Percentiles rank a stretch among this genome's conserved stretches.
phyloP scores from a whole-genome alignment of 2,113 vertebrate species.

The Monopterus albus region DNA sequence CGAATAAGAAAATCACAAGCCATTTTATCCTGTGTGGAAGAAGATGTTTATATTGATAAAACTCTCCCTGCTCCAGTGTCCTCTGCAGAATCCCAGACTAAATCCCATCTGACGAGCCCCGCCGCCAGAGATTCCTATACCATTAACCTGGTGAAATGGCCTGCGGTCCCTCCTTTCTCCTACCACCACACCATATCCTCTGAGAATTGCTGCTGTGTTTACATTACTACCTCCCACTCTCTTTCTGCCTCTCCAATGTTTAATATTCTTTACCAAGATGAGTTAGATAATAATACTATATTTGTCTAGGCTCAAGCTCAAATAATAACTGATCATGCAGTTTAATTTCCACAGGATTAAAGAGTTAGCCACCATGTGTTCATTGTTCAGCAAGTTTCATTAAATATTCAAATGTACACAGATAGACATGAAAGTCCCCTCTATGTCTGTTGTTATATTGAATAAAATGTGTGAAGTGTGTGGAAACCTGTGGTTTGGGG shows the following conservation, averaged over 20 bases:
- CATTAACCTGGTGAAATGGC: conserved; percentile 60
- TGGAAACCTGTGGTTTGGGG: conserved; percentile 6
- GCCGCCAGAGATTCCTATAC: conserved; percentile 62
- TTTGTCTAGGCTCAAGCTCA: conserved; percentile 6
- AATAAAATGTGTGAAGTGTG: neutral
- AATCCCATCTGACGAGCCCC: conserved; percentile 41
- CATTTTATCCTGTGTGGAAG: neutral
- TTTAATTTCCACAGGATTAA: conserved; percentile 6
- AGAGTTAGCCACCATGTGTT: conserved; percentile 1
- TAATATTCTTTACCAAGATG: conserved; percentile 23
- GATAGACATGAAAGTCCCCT: neutral
- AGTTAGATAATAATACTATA: conserved; percentile 15
- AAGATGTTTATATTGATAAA: conserved; percentile 39
- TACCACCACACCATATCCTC: conserved; percentile 15
- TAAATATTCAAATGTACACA: neutral
- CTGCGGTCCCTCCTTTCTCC: conserved; percentile 35
- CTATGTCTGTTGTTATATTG: neutral
- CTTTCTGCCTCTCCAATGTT: conserved; percentile 1
- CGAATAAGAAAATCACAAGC: neutral
- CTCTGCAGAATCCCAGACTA: conserved; percentile 26
- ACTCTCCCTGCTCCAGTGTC: conserved; percentile 16
- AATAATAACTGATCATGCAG: conserved; percentile 5
- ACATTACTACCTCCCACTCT: conserved; percentile 3
- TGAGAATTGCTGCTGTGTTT: conserved; percentile 21
- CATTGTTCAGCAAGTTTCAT: neutral